Base-by-base conservation (phyloP, 2,113 vertebrate species). In the Procapra przewalskii region DNA sequence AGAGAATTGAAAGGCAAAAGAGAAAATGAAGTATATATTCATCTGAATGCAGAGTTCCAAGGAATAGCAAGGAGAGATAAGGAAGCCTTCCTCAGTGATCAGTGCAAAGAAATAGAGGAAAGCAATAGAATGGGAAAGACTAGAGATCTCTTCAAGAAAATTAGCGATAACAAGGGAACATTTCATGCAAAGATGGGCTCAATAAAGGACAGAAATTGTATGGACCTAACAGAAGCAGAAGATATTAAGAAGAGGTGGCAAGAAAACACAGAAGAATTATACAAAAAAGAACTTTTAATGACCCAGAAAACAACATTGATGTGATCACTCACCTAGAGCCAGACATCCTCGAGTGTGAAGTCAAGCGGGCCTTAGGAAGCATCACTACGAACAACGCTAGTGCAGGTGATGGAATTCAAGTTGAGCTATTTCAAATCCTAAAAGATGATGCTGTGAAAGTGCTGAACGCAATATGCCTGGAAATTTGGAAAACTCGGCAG, bases 361-460 rank as follows among this genome's bases (percentile, higher is more conserved):
- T 71, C 67, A 40, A 71, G 10, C 21, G n/a, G 4, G 19, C n/a
- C 67, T 40, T 71, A 71, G 67, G 67, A 40, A 71, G n/a, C 5
- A 40, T 71, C 67, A 71, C 67, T 40, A 23, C 0, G 0, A 71
- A 71, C 67, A 40, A 40, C 0, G 19, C 19, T 40, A 23, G n/a
- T 71, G 67, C 0, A 71, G 19, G 10, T 71, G 67, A 40, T 71
- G 19, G 5, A 6, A 71, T 71, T 71, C 19, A n/a, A 23, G 19
- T 6, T 36, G 19, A 71, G 67, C n/a, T 23, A 10, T 71, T 71
- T 71, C 67, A 71, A 6, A 40, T 71, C 19, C 67, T 71, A 6
- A 71, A 36, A 71, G 10, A 71, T 40, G 19, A 71, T 71, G 67
- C 67, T 71, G n/a, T 71, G 0, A 12, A 36, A 40, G n/a, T 71